phyloP scores from a whole-genome alignment of 2,888 invertebrate genomes.

The Zeuzera pyrina region DNA sequence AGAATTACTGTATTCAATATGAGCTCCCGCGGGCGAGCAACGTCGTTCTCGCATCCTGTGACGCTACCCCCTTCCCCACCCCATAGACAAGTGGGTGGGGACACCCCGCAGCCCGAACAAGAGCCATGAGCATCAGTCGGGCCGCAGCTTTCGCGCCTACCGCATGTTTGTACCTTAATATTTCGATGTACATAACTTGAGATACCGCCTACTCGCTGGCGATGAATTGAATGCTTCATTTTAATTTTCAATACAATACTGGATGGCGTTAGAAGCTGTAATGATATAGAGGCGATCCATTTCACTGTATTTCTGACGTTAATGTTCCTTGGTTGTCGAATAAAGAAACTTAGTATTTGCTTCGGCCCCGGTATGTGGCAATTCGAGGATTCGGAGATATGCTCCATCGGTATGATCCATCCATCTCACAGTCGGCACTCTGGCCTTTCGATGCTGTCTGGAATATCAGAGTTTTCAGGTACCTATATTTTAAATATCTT shows the following conservation, averaged over 20 bases:
- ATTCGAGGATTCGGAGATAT: slow-evolving; percentile 82
- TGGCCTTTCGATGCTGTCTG: slow-evolving; percentile 72
- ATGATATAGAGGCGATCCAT: no score
- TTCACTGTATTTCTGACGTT: no score
- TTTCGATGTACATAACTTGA: no score
- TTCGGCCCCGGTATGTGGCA: slow-evolving; percentile 77
- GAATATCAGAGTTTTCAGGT: slow-evolving; percentile 64
- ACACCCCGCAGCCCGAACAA: background rate
- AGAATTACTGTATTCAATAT: no score
- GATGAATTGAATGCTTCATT: no score
- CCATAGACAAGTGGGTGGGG: slow-evolving; percentile 14
- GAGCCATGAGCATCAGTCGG: slow-evolving; percentile 40
- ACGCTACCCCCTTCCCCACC: slow-evolving; percentile 30
- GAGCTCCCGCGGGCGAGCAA: slow-evolving; percentile 26
- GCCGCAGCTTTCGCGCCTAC: slow-evolving; percentile 49
- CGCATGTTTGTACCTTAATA: no score
- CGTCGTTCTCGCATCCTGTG: slow-evolving; percentile 24
- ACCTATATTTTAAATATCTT: no score
- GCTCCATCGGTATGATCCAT: slow-evolving; percentile 87
- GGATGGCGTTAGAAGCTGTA: no score
- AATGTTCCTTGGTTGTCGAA: no score
- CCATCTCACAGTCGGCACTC: slow-evolving; percentile 80
- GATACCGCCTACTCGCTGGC: no score
- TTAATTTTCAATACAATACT: no score
- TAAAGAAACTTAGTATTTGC: no score